These are phyloP conservation scores for Alfaro cultratus DNA, from an alignment of 2,797 vertebrate genomes.

Conservation along the genomic window DNA sequence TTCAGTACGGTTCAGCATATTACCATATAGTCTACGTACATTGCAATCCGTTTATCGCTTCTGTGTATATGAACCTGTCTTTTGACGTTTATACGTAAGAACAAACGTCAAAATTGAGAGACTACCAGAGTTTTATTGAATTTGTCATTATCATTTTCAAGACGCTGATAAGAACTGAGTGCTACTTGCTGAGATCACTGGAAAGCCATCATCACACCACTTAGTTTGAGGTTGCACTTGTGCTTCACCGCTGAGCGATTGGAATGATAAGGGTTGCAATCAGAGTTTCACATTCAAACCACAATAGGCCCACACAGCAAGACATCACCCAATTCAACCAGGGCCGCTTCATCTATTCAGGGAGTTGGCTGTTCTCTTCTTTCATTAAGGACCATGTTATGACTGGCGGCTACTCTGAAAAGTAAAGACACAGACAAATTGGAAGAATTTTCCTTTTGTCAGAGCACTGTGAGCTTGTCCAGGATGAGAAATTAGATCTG, in stretches of 20 bases:
- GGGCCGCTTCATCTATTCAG: slow-evolving; percentile 35
- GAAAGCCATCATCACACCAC: slow-evolving; percentile 26
- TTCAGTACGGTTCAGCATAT: background rate
- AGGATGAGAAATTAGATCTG: slow-evolving; percentile 68
- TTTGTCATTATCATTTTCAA: background rate
- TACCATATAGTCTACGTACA: too few species aligned
- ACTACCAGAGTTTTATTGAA: background rate
- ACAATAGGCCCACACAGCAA: slow-evolving; percentile 16
- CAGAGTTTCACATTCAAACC: slow-evolving; percentile 40
- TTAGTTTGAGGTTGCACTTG: slow-evolving; percentile 23
- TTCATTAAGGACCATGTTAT: slow-evolving; percentile 65
- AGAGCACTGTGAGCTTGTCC: slow-evolving; percentile 52
- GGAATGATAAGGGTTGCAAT: slow-evolving; percentile 37
- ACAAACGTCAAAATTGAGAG: background rate
- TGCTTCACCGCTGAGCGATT: slow-evolving; percentile 30
- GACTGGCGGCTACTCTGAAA: slow-evolving; percentile 58
- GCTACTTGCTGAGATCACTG: slow-evolving; percentile 21
- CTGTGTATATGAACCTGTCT: background rate
- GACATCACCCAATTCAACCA: slow-evolving; percentile 30
- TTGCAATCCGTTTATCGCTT: background rate
- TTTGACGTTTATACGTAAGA: too few species aligned
- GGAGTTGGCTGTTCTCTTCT: slow-evolving; percentile 36
- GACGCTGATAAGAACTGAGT: background rate
- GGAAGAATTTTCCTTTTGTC: slow-evolving; percentile 64
- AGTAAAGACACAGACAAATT: slow-evolving; percentile 60